These are phyloP conservation scores for Norana najaformis DNA, from an alignment of 2,888 invertebrate species.

Conservation along the genomic window DNA sequence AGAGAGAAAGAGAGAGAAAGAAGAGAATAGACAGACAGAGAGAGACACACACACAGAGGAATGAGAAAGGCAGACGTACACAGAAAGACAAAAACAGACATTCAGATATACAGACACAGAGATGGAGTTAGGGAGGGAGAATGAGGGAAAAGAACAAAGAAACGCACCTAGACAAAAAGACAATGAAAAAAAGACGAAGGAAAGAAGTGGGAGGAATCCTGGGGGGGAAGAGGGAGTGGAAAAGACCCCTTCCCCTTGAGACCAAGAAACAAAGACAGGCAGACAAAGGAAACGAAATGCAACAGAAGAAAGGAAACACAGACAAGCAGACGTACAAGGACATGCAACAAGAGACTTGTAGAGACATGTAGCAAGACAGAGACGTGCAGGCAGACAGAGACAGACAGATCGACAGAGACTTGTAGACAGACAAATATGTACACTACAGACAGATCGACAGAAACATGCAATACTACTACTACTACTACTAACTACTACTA, in stretches of 20 bases:
- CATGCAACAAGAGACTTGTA: neutral
- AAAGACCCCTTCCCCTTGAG: neutral
- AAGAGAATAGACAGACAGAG: too few relatives aligned
- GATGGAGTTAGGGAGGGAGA: neutral
- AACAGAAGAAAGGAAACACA: neutral
- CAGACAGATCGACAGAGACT: neutral
- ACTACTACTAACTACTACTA: too few relatives aligned
- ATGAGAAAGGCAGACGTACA: too few relatives aligned
- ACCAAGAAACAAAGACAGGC: neutral
- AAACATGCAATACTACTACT: too few relatives aligned
- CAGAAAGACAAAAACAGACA: neutral
- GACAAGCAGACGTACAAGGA: neutral
- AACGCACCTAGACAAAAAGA: too few relatives aligned
- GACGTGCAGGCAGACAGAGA: neutral
- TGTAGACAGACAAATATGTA: too few relatives aligned
- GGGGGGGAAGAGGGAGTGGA: too few relatives aligned
- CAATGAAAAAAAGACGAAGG: too few relatives aligned
- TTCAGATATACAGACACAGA: neutral
- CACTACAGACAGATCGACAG: neutral
- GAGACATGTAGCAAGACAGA: too few relatives aligned
- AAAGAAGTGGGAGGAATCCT: too few relatives aligned
- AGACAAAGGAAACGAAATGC: neutral
- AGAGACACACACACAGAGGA: neutral
- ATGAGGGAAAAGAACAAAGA: too few relatives aligned
- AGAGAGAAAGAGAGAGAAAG: too few relatives aligned